A percentile compares a stretch with the other conserved stretches of the same genome.
Conservation (phyloP, 2,797 vertebrate species). For the Erithacus rubecula region DNA sequence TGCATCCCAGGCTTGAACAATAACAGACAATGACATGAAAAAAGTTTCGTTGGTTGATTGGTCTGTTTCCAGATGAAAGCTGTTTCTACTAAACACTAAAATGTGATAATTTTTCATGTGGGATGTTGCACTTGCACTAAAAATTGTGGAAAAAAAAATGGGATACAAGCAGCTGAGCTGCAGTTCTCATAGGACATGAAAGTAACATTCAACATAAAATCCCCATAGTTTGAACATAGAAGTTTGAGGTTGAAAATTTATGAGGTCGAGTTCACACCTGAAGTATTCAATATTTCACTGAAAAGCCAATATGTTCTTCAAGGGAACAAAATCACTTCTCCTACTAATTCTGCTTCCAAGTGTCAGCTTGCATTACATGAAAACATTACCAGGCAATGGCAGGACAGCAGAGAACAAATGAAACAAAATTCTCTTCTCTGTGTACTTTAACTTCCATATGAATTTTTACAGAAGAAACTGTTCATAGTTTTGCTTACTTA, state of each 20-base stretch:
- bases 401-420: background rate
- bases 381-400: slow-evolving; percentile 2
- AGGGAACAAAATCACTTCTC: background rate
- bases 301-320: background rate
- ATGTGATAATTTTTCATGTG: background rate
- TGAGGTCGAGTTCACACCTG: background rate
- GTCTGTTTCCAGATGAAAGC: background rate
- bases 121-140: background rate
- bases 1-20: background rate
- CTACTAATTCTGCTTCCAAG: background rate
- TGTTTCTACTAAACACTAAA: background rate
- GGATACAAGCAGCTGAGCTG: background rate
- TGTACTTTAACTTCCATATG: background rate
- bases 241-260: background rate
- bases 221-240: background rate
- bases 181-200: background rate
- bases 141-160: background rate
- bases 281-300: background rate
- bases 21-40: background rate
- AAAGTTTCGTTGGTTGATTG: background rate
- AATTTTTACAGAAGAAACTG: background rate
- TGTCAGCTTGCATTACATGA: background rate
- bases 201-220: background rate
- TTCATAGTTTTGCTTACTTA: background rate
- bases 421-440: background rate